A percentile compares a stretch with the other conserved stretches of the same genome.
Evolutionary conservation across 2,113 vertebrate genomes (phyloP).

Genomic region (Rhineura floridana): DNA sequence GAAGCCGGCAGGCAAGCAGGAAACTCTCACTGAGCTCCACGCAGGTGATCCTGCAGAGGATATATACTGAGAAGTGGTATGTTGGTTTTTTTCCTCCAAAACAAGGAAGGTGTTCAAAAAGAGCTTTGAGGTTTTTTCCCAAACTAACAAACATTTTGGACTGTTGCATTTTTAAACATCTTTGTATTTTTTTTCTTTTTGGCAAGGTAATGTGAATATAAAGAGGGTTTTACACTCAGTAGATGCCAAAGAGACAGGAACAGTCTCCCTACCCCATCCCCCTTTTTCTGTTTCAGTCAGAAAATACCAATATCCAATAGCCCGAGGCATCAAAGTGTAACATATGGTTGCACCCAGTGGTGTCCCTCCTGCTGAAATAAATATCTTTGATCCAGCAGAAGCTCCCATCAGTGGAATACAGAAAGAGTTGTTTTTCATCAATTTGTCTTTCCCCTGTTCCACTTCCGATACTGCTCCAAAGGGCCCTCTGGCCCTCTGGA

Average conservation of each 20-base stretch:
- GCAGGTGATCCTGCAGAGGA: constrained; percentile 18
- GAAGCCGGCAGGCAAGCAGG: background rate
- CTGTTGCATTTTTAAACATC: background rate
- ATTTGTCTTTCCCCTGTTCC: too few relatives aligned
- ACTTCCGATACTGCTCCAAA: too few relatives aligned
- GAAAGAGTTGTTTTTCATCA: too few relatives aligned
- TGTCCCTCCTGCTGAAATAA: too few relatives aligned
- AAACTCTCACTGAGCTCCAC: constrained; percentile 18
- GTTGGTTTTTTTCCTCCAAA: background rate
- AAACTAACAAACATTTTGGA: constrained; percentile 11
- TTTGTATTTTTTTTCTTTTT: background rate
- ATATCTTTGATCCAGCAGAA: too few relatives aligned
- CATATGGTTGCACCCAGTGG: background rate
- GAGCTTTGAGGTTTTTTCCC: background rate
- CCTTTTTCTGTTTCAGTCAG: background rate
- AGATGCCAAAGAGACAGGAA: accelerated
- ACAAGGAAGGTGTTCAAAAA: constrained; percentile 29
- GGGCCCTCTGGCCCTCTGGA: too few relatives aligned
- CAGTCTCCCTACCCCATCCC: background rate
- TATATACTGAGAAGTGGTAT: constrained; percentile 18
- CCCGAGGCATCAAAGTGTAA: background rate
- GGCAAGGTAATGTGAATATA: background rate
- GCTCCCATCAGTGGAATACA: too few relatives aligned
- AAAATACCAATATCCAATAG: background rate
- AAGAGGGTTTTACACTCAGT: background rate